Conservation (phyloP, 2,113 vertebrate species). For the Ctenodactylus gundi region DNA sequence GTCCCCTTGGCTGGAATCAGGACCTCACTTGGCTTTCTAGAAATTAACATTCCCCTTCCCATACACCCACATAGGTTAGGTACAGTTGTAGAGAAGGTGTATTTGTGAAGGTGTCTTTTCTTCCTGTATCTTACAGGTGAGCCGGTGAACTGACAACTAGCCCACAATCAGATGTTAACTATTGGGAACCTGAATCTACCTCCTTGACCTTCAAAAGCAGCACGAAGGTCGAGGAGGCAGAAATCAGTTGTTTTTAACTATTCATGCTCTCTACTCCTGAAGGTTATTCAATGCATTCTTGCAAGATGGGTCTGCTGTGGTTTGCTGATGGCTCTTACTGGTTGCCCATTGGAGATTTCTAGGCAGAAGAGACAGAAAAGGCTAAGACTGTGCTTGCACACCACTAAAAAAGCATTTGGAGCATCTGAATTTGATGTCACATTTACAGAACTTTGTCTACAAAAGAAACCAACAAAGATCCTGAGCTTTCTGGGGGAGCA, state of each 20-base stretch:
- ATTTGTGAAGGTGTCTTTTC: not conserved
- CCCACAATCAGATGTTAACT: not conserved
- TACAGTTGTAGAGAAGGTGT: not conserved
- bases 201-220: not conserved
- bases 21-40: not conserved
- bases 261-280: not conserved
- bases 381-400: not conserved
- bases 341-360: not conserved
- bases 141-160: not conserved
- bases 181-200: not conserved
- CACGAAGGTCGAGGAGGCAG: not conserved
- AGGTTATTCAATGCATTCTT: not conserved
- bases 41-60: not conserved
- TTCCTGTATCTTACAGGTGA: not conserved
- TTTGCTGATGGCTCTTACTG: not conserved
- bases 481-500: not conserved
- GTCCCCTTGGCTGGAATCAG: not conserved
- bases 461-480: not conserved
- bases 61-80: accelerated
- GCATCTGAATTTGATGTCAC: not conserved
- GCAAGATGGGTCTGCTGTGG: not conserved
- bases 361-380: not conserved
- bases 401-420: not conserved
- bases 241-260: not conserved
- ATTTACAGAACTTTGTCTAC: not conserved